Evolutionary conservation across 2,113 vertebrate species (phyloP).

Genomic region (Mus spicilegus): DNA sequence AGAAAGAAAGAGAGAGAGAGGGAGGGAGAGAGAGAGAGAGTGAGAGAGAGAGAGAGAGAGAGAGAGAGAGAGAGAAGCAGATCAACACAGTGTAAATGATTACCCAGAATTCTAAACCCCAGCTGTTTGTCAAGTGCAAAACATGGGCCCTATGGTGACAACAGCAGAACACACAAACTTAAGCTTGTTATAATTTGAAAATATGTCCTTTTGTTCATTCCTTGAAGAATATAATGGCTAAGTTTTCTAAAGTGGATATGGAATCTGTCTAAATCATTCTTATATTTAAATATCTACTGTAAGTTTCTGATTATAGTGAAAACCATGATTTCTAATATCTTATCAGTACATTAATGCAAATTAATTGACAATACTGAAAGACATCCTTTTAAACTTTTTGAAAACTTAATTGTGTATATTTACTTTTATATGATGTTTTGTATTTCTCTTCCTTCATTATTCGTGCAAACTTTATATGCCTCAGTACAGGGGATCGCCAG

Average conservation of each 20-base stretch:
- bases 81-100: background rate
- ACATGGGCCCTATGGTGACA: background rate
- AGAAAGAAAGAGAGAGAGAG: accelerated
- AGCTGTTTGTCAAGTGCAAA: background rate
- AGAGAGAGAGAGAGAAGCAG: background rate
- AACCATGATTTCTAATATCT: background rate
- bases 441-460: background rate
- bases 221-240: background rate
- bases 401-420: background rate
- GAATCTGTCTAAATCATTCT: background rate
- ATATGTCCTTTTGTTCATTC: background rate
- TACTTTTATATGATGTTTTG: background rate
- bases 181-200: background rate
- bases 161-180: no score
- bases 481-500: no score
- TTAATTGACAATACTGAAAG: background rate
- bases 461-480: no score
- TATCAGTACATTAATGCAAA: no score
- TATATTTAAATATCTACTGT: background rate
- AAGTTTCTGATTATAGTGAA: background rate
- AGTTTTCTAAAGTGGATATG: background rate
- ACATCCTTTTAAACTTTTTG: background rate
- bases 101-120: background rate
- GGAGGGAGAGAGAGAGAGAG: no score
- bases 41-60: no score